These are phyloP conservation scores for Xyrauchen texanus DNA, from an alignment of 2,113 vertebrate species.

Conservation along the genomic window DNA sequence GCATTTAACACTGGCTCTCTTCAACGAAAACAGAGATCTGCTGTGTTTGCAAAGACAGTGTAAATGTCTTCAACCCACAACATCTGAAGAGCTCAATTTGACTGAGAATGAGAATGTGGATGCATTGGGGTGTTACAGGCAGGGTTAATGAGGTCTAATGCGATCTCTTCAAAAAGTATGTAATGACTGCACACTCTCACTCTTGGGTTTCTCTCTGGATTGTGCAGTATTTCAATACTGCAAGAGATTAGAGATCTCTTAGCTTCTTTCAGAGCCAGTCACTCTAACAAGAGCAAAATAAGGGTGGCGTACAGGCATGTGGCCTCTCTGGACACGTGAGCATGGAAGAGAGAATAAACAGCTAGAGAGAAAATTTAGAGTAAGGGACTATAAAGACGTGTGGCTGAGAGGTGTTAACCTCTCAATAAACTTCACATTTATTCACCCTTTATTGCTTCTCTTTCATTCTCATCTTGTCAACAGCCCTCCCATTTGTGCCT, in stretches of 20 bases:
- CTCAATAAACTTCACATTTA: not conserved
- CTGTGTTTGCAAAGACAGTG: not conserved
- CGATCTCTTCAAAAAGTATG: constrained; percentile 16
- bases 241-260: constrained; percentile 27
- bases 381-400: no score
- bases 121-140: not conserved
- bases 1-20: not conserved
- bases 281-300: not conserved
- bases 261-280: not conserved
- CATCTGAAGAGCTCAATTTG: not conserved
- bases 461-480: no score
- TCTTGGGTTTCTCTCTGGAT: constrained; percentile 13
- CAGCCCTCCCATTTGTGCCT: no score
- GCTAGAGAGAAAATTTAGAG: no score
- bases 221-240: constrained; percentile 42
- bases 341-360: not conserved
- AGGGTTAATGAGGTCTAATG: constrained; percentile 13
- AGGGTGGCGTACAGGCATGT: constrained; percentile 7
- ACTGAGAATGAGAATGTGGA: not conserved
- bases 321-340: constrained; percentile 12
- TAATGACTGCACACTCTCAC: not conserved
- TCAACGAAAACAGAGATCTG: not conserved
- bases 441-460: no score
- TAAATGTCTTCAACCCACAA: not conserved
- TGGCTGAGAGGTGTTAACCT: constrained; percentile 1